phyloP scores from a whole-genome alignment of 1,140 invertebrate genomes.

The Delia radicum region DNA sequence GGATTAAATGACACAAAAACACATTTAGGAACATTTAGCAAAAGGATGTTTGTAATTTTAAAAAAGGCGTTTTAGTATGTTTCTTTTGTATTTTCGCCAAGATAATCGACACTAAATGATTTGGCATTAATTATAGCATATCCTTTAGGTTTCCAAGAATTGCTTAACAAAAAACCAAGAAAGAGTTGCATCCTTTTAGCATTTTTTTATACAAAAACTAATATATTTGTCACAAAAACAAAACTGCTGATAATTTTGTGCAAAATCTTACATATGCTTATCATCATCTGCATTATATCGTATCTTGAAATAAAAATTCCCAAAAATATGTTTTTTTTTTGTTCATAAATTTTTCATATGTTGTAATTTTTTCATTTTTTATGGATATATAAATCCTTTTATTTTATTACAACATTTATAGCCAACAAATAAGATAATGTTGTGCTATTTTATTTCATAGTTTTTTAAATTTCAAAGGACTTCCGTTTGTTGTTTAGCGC shows the following conservation, averaged over 20 bases:
- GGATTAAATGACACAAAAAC: neutral
- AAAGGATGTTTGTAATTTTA: neutral
- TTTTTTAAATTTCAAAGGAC: neutral
- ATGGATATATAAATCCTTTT: constrained; percentile 29
- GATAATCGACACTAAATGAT: neutral
- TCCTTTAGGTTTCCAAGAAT: neutral
- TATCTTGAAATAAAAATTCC: neutral
- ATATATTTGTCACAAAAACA: neutral
- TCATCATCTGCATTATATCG: neutral
- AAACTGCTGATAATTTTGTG: neutral
- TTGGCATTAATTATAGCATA: neutral
- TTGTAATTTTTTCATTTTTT: constrained; percentile 1
- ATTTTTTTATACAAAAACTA: neutral
- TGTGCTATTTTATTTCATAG: neutral
- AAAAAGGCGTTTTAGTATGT: neutral
- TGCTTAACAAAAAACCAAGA: neutral
- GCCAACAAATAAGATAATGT: neutral
- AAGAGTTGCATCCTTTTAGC: constrained; percentile 5
- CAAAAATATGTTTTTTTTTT: neutral
- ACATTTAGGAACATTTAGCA: neutral
- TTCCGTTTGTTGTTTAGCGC: neutral
- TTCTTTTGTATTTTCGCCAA: neutral
- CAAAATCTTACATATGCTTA: neutral
- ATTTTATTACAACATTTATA: constrained; percentile 16
- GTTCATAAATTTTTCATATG: neutral